A percentile compares a stretch with the other conserved stretches of the same genome.
These are phyloP conservation scores for Sebastes vulpes DNA, from an alignment of 2,797 vertebrate genomes.

Conservation along the genomic window DNA sequence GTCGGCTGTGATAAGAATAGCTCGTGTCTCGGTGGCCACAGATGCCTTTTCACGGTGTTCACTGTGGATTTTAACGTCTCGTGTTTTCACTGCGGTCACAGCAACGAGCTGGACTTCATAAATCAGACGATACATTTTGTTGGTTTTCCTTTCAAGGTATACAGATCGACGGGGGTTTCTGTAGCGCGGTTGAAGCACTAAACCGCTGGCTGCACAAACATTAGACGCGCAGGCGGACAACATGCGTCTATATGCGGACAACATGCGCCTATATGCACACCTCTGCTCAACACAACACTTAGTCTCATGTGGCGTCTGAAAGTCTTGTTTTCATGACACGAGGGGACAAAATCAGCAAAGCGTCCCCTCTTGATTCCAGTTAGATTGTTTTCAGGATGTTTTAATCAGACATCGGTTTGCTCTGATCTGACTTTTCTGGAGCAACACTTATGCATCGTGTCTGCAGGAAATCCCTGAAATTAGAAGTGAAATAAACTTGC, in stretches of 20 bases:
- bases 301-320: not conserved
- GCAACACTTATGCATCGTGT: not conserved
- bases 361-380: not conserved
- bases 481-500: not conserved
- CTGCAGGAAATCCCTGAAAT: not conserved
- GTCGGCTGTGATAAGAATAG: slow-evolving; percentile 84
- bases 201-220: slow-evolving; percentile 87
- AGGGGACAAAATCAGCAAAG: not conserved
- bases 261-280: slow-evolving; percentile 71
- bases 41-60: slow-evolving; percentile 82
- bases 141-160: slow-evolving; percentile 85
- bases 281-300: slow-evolving; percentile 3
- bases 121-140: slow-evolving; percentile 84
- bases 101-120: slow-evolving; percentile 83
- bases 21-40: slow-evolving; percentile 75
- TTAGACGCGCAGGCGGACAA: slow-evolving; percentile 66
- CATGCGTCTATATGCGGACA: slow-evolving; percentile 57
- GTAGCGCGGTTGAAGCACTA: slow-evolving; percentile 68
- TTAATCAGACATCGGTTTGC: not conserved
- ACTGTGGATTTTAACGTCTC: slow-evolving; percentile 75
- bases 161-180: slow-evolving; percentile 76
- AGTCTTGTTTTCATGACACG: not conserved
- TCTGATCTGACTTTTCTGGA: not conserved
- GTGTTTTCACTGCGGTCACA: slow-evolving; percentile 81
- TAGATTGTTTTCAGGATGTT: not conserved